Evolutionary conservation across 1,140 invertebrate species (phyloP), one percentile per base, ranked within the genome.

Genomic region (Plectrocnemia conspersa): DNA sequence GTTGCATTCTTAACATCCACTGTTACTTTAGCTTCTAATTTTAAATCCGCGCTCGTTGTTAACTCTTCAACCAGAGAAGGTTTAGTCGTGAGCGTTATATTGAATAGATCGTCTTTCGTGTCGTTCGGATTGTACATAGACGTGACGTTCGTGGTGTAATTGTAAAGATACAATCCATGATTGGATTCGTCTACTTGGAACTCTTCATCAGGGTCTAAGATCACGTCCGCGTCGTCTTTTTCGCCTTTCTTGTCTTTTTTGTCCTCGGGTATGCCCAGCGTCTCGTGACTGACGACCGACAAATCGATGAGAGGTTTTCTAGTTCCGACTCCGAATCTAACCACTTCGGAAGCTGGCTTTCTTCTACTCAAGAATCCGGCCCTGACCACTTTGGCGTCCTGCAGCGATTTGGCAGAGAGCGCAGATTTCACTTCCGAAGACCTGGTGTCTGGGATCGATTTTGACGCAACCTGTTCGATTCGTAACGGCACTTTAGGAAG

Each of bases 171-270:
- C 22, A 75, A 46, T 32, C 72, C 74, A 64, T 76, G 74, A 61
- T 74, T 76, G 1, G 72, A 74, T 64, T 76, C 74, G 52, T 76
- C 72, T 1, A 76, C 74, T 66, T 76, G 73, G 49, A 76, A 74
- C 42, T 74, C 72, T 66, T 76, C 74, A 38, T 76, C 74, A 1
- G 72, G 72, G 60, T 75, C 74, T 54, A 75, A 61, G 49, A 73
- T 67, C 7, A 46, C 40, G 21, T 57, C 55, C 21, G 25, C 32
- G 61, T 74, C 72, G 35, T 74, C 70, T 15, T 54, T 44, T 2
- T 23, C n/a, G 25, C 46, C 55, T 38, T 52, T 40, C 13, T 35
- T 16, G 3, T 52, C 19, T 40, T 24, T 55, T 29, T 21, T 55
- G 18, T 42, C 19, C 25, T 57, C 55, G 1, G 55, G 55, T n/a